A percentile compares a stretch with the other conserved stretches of the same genome.
Evolutionary conservation across 2,888 invertebrate genomes (phyloP).

Genomic region (Patella caerulea): DNA sequence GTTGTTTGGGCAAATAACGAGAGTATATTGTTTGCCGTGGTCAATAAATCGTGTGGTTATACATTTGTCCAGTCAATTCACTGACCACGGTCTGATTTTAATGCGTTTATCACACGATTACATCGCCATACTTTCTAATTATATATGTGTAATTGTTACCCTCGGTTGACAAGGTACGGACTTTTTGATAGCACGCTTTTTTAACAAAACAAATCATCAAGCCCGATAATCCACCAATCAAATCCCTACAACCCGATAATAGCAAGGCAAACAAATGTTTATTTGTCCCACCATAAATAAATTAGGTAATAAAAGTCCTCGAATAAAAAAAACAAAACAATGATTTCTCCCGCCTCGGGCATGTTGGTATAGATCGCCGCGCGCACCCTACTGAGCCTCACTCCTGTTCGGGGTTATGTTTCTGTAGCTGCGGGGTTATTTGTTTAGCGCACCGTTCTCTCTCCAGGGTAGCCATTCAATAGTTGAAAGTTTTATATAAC

Average conservation of each 20-base stretch:
- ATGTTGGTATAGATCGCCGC: neutral
- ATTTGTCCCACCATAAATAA: neutral
- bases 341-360: neutral
- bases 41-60: neutral
- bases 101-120: constrained; percentile 7
- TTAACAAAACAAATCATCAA: neutral
- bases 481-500: neutral
- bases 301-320: neutral
- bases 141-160: neutral
- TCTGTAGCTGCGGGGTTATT: neutral
- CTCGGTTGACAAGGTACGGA: neutral
- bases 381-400: constrained; percentile 10
- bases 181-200: neutral
- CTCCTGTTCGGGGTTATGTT: neutral
- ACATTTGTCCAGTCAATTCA: neutral
- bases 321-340: constrained; percentile 4
- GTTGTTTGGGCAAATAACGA: neutral
- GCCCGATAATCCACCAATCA: constrained; percentile 5
- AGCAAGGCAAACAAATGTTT: constrained; percentile 3
- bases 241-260: neutral
- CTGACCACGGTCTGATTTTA: neutral
- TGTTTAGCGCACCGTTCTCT: neutral
- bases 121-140: constrained; percentile 7
- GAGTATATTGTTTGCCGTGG: neutral
- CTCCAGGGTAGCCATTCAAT: neutral